Base-by-base conservation (phyloP, 2,888 invertebrate species). In the Barypeithes pellucidus region DNA sequence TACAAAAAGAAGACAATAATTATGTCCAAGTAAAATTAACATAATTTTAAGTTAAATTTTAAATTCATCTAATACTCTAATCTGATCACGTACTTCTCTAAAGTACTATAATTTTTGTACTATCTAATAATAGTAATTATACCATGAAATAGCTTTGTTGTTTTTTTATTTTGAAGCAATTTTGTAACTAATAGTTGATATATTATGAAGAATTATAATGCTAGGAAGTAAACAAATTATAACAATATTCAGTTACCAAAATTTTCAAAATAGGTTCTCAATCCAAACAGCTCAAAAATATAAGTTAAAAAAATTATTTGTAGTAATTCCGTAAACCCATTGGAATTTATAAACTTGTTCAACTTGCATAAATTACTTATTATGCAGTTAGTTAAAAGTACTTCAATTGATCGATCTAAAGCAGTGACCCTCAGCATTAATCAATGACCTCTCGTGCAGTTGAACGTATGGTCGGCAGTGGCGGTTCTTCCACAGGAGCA, bases 361-460 rank as follows among this genome's bases (percentile, higher is more conserved):
- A n/a, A n/a, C n/a, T n/a, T n/a, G n/a, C n/a, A n/a, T n/a, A n/a
- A n/a, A n/a, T n/a, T n/a, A n/a, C n/a, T n/a, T n/a, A n/a, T n/a
- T n/a, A n/a, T 29, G 7, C 29, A 29, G 4, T 41, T 41, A 41
- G 20, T 14, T 67, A 67, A 41, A 57, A 24, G 43, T 45, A 45
- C 18, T 29, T 24, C 29, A 43, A 29, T 47, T 20, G 66, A 41
- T 54, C 36, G 20, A 7, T 57, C 57, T 39, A 33, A 57, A 41
- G 45, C 59, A 39, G 36, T 59, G 29, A 59, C 12, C 67, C 59
- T 8, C 1, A 24, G 22, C 67, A 20, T 59, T 57, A 22, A 67
- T 59, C 57, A 57, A 18, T 43, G 66, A 66, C 66, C 66, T 41
- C 9, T 29, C 29, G 18, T 65, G 52, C 52, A 39, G 39, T n/a